phyloP scores from a whole-genome alignment of 2,797 vertebrate genomes.

The Morelia viridis region DNA sequence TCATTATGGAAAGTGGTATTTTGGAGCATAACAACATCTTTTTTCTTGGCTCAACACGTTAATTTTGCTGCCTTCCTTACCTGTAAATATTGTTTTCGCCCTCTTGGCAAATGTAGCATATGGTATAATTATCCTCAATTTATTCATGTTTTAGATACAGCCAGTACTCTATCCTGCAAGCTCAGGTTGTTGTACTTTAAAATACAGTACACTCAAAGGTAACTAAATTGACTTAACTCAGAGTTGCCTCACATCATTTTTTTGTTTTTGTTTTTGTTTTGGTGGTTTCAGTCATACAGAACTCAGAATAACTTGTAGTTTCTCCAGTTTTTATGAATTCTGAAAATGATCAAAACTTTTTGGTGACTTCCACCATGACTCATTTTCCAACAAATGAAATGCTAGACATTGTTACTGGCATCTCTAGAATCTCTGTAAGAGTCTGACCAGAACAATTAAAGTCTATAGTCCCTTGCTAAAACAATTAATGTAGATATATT shows the following conservation, averaged over 20 bases:
- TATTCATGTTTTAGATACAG: background rate
- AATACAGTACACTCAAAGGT: background rate
- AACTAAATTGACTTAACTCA: slow-evolving; percentile 11
- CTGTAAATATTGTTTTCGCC: background rate
- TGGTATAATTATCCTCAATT: background rate
- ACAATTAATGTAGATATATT: background rate
- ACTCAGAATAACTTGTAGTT: background rate
- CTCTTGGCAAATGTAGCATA: background rate
- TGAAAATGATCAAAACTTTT: background rate
- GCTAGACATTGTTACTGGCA: background rate
- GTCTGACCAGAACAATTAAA: background rate
- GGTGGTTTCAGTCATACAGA: background rate
- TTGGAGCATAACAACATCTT: background rate
- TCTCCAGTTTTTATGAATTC: slow-evolving; percentile 7
- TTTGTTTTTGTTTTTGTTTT: background rate
- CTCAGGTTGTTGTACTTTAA: background rate
- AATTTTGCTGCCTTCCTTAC: background rate
- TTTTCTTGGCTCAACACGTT: background rate
- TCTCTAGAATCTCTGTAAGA: background rate
- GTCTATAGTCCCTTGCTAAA: background rate
- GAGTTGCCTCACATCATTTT: background rate
- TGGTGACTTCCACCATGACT: background rate
- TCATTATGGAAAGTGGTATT: background rate
- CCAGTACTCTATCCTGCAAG: background rate
- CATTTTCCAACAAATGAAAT: background rate